Percentiles rank a stretch among this genome's conserved stretches.
phyloP scores from a whole-genome alignment of 2,797 vertebrate species.

The Peromyscus melanophrys region DNA sequence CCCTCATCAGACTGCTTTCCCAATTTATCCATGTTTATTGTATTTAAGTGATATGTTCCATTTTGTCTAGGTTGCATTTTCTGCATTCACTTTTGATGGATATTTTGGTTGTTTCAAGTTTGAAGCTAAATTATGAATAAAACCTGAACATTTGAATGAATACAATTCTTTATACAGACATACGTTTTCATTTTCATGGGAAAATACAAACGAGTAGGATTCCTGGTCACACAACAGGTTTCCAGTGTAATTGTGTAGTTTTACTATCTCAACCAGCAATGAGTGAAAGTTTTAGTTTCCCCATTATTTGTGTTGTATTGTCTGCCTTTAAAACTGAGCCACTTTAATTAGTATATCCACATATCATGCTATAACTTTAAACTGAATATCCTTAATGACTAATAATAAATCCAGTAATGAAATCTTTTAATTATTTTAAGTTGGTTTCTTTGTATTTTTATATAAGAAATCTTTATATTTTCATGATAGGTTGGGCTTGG shows the following conservation, averaged over 20 bases:
- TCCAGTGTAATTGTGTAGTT: not conserved
- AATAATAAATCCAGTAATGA: not conserved
- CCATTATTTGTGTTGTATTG: not conserved
- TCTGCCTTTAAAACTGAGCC: not conserved
- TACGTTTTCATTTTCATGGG: slow-evolving; percentile 25
- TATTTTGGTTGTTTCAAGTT: not conserved
- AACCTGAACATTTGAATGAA: not conserved
- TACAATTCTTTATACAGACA: not conserved
- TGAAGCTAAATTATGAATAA: not conserved
- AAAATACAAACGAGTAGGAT: not conserved
- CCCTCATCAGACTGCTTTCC: not conserved
- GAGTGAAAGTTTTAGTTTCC: not conserved
- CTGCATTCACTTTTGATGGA: not conserved
- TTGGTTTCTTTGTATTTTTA: slow-evolving; percentile 11
- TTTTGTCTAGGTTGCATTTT: slow-evolving; percentile 5
- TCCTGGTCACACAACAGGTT: not conserved
- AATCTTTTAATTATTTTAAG: slow-evolving; percentile 53
- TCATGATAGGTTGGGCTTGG: not conserved
- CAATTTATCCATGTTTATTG: not conserved
- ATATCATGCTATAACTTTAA: not conserved
- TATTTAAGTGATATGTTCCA: not conserved
- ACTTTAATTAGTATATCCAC: not conserved
- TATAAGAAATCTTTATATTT: not conserved
- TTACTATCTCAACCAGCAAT: not conserved
- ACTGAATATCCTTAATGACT: slow-evolving; percentile 36